Conservation (phyloP, 1,140 invertebrate species). For the roundworm (Caenorhabditis elegans) region WBcel235 BX284602.5:7425001-7425500, state of each 20-base stretch:
- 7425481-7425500: background rate
- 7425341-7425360: background rate
- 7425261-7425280: background rate
- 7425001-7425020: too few relatives aligned
- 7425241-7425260: background rate
- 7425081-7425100: slow-evolving; percentile 1
- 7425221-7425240: background rate
- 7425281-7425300: slow-evolving; percentile 17
- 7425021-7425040: too few relatives aligned
- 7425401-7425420: background rate
- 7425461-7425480: too few relatives aligned
- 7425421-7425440: too few relatives aligned
- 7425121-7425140: background rate
- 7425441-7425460: too few relatives aligned
- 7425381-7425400: background rate
- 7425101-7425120: background rate
- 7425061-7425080: too few relatives aligned
- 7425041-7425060: too few relatives aligned
- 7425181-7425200: too few relatives aligned
- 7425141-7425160: too few relatives aligned
- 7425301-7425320: background rate
- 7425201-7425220: slow-evolving; percentile 9
- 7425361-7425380: background rate
- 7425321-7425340: background rate
- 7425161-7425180: too few relatives aligned